These are phyloP conservation scores for Tinea trinotella DNA, from an alignment of 2,888 invertebrate species.

Conservation along the genomic window DNA sequence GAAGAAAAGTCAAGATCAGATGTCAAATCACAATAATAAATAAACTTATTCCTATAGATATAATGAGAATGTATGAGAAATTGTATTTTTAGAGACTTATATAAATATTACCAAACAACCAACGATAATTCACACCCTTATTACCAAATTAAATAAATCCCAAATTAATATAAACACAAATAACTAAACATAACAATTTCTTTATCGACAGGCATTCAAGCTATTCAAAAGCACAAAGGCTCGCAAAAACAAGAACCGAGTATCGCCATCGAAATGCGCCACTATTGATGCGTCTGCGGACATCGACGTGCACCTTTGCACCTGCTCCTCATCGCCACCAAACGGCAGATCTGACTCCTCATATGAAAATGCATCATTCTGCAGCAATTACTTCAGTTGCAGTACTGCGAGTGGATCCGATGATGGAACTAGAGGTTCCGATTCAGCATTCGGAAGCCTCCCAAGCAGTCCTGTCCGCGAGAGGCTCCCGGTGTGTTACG, in stretches of 20 bases:
- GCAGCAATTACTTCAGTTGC: slow-evolving; percentile 51
- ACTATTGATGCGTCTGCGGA: slow-evolving; percentile 58
- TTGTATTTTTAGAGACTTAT: no score
- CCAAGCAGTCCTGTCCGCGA: slow-evolving; percentile 47
- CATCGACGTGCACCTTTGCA: slow-evolving; percentile 56
- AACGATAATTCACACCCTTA: no score
- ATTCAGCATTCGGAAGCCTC: slow-evolving; percentile 61
- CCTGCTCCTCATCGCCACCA: slow-evolving; percentile 44
- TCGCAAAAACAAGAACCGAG: slow-evolving; percentile 43
- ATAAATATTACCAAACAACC: no score
- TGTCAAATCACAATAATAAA: no score
- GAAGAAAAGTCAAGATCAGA: no score
- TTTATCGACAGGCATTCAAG: slow-evolving; percentile 54
- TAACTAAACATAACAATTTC: not conserved
- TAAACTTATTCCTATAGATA: no score
- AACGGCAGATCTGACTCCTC: slow-evolving; percentile 35
- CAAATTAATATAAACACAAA: no score
- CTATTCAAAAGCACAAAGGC: slow-evolving; percentile 53
- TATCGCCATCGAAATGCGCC: slow-evolving; percentile 54
- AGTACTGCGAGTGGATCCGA: slow-evolving; percentile 45
- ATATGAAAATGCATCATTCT: slow-evolving; percentile 44
- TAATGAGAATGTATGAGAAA: no score
- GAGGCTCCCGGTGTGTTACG: slow-evolving; percentile 45
- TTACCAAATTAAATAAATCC: no score
- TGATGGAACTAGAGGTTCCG: slow-evolving; percentile 35